Conservation (phyloP, 2,797 vertebrate genomes). For the Megalops cyprinoides region DNA sequence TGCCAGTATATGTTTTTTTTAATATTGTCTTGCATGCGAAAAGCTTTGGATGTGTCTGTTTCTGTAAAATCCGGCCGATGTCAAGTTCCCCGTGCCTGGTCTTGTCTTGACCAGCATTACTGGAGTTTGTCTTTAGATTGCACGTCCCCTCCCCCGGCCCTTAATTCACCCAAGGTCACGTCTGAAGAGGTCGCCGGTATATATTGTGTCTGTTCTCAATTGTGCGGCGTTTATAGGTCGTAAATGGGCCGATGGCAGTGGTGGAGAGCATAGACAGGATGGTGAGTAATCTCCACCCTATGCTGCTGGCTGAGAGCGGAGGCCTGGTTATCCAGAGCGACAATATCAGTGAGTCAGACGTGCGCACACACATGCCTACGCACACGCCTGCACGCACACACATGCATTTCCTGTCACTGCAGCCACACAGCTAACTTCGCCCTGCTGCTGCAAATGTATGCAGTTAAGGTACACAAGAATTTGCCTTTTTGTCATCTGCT, state of each 20-base stretch:
- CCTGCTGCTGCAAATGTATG: conserved; percentile 83
- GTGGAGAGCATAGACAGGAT: conserved; percentile 80
- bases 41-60: no score
- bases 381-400: no score
- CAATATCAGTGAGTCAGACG: conserved; percentile 80
- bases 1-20: no score
- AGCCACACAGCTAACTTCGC: conserved; percentile 95
- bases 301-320: conserved; percentile 67
- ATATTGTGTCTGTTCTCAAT: conserved; percentile 17
- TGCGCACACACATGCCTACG: background rate
- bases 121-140: background rate
- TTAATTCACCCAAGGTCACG: conserved; percentile 66
- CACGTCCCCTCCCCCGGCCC: conserved; percentile 38
- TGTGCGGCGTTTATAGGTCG: conserved; percentile 68
- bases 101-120: background rate
- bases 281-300: conserved; percentile 72
- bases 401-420: conserved; percentile 81
- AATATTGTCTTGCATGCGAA: no score
- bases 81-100: background rate
- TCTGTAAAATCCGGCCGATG: conserved; percentile 15
- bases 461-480: conserved; percentile 74
- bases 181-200: conserved; percentile 51
- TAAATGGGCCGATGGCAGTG: conserved; percentile 85
- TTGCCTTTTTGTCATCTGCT: background rate
- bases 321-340: conserved; percentile 67